These are phyloP conservation scores for Tetramorium bicarinatum DNA, from an alignment of 2,888 invertebrate genomes.

Conservation along the genomic window DNA sequence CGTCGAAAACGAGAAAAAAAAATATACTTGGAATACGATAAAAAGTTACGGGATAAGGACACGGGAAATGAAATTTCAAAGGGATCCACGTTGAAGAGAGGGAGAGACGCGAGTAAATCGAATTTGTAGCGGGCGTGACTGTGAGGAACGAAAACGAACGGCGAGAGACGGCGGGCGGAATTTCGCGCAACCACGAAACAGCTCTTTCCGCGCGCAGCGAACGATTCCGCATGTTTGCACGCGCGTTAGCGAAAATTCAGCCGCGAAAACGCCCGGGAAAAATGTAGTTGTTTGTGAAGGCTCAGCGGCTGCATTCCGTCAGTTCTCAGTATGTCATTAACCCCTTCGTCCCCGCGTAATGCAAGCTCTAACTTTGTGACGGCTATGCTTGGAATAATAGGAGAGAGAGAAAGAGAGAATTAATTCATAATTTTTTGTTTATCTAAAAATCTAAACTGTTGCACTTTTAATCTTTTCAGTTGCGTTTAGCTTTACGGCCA, in stretches of 20 bases:
- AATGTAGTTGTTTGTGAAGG: conserved; percentile 42
- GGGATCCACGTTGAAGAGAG: conserved; percentile 38
- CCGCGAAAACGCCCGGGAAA: conserved; percentile 46
- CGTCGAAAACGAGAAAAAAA: conserved; percentile 4
- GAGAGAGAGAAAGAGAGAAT: neutral
- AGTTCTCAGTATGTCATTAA: conserved; percentile 36
- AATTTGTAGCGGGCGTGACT: conserved; percentile 56
- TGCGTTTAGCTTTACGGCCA: neutral
- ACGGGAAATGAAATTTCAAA: conserved; percentile 57
- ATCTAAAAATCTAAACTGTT: neutral
- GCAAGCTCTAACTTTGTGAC: neutral
- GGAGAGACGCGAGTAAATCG: conserved; percentile 44
- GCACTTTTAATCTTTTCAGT: neutral
- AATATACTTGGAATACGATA: neutral
- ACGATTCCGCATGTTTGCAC: conserved; percentile 56
- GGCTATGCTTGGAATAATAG: neutral
- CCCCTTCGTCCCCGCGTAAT: neutral
- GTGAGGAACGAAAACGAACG: conserved; percentile 51
- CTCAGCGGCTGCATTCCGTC: conserved; percentile 35
- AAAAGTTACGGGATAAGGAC: conserved; percentile 35
- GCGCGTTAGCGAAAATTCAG: conserved; percentile 48
- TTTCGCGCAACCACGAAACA: conserved; percentile 55
- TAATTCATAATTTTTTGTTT: neutral
- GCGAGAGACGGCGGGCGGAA: conserved; percentile 22
- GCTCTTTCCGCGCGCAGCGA: conserved; percentile 38